Evolutionary conservation across 2,797 vertebrate genomes (phyloP), one percentile per base, ranked within the genome.

Genomic region (Propithecus perrieri): DNA sequence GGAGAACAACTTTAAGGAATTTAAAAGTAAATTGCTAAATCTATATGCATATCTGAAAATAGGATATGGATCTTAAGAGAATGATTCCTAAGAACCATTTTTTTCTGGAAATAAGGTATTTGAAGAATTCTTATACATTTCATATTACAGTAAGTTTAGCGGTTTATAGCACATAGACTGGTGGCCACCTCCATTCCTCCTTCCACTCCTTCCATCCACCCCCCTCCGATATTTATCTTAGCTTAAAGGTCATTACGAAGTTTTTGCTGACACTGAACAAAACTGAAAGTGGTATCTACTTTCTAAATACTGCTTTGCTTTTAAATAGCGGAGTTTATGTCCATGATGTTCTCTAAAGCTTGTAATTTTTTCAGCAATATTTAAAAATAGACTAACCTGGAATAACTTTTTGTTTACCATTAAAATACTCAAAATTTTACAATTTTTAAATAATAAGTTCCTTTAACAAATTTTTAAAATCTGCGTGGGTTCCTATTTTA

Each of bases 381-480:
- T 95, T 61, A 93, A 96, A 94, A 17, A 7, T 35, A 72, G 72
- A 53, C 80, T n/a, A 93, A 63, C 86, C 53, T 94, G 87, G 92
- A 95, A 89, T 94, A 91, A 91, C 38, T 76, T 72, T 95, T 61
- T 96, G 11, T 67, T 97, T 74, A 80, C 89, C 97, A 92, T 63
- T 94, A 92, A 96, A 97, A 92, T 96, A 94, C 53, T 55, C 81
- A 55, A 85, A 33, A 43, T 91, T 97, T 96, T 96, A n/a, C 84
- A 89, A 24, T 96, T 89, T 97, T 98, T 41, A 93, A 98, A 67
- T 53, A 13, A 59, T 92, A 96, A 71, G 35, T 84, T 1, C 26
- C 89, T 90, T 86, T 48, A 57, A 79, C 80, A 69, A 5, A 22
- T 38, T 46, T 95, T 95, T 69, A 95, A 78, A 43, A 17, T 96